phyloP scores from a whole-genome alignment of 2,888 invertebrate species.

The Hypomecis punctinalis region DNA sequence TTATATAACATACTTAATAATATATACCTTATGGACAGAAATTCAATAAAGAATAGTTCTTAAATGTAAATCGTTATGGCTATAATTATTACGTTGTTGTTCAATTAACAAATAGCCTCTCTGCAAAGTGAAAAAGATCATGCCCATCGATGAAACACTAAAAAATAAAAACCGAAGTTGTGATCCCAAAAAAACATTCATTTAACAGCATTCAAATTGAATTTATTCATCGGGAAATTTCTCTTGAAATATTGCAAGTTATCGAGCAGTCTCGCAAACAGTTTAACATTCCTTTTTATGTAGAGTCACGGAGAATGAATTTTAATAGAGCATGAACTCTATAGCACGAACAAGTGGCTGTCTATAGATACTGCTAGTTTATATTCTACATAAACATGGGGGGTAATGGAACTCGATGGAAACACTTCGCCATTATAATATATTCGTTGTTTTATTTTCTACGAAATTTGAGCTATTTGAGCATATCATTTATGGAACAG shows the following conservation, averaged over 20 bases:
- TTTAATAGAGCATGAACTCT: constrained; percentile 16
- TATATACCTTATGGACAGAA: too few relatives aligned
- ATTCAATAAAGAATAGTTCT: too few relatives aligned
- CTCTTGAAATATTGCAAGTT: neutral
- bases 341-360: neutral
- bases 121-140: too few relatives aligned
- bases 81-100: too few relatives aligned
- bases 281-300: constrained; percentile 27
- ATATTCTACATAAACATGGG: constrained; percentile 4
- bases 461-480: neutral
- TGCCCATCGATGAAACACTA: too few relatives aligned
- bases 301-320: constrained; percentile 25
- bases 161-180: too few relatives aligned
- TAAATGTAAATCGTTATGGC: too few relatives aligned
- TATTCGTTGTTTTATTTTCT: neutral
- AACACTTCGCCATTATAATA: neutral
- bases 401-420: neutral
- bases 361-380: constrained; percentile 1
- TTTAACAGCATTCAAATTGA: neutral
- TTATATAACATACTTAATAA: too few relatives aligned
- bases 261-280: constrained; percentile 12
- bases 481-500: neutral
- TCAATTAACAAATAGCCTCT: too few relatives aligned
- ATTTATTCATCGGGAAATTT: neutral
- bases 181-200: too few relatives aligned